Percentiles rank a stretch among this genome's conserved stretches.
Evolutionary conservation across 2,888 invertebrate species (phyloP).

Genomic region (Megaustenia siamemsis): DNA sequence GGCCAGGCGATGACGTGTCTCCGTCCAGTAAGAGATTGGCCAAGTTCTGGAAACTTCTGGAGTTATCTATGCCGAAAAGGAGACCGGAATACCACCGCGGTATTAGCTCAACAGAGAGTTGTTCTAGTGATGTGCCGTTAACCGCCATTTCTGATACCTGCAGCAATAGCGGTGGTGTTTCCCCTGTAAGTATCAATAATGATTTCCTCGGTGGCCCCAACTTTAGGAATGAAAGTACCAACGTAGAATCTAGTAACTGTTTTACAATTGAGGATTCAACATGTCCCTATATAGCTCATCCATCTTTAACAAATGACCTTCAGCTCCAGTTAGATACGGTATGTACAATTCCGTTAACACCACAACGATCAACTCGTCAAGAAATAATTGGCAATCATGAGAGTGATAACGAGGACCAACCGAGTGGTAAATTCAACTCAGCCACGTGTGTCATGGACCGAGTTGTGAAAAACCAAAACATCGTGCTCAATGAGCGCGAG

Average conservation of each 20-base stretch:
- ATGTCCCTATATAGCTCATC: not conserved
- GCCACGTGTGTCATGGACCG: not conserved
- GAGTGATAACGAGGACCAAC: not conserved
- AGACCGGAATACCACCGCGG: conserved; percentile 51
- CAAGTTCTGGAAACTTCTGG: conserved; percentile 69
- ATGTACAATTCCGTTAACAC: not conserved
- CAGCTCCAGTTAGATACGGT: not conserved
- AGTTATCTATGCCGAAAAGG: conserved; percentile 69
- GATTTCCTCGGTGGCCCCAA: conserved; percentile 23
- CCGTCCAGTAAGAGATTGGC: conserved; percentile 55
- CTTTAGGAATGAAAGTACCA: not conserved
- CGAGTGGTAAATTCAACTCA: not conserved
- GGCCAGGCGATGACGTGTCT: conserved; percentile 61
- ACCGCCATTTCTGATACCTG: conserved; percentile 40
- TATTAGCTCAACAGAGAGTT: conserved; percentile 34
- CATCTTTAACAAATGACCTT: too few relatives aligned
- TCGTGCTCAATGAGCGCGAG: not conserved
- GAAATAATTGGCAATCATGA: not conserved
- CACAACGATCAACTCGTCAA: not conserved
- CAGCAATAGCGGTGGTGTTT: conserved; percentile 29
- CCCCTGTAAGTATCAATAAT: conserved; percentile 21
- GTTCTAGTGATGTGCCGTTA: conserved; percentile 45
- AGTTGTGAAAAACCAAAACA: not conserved
- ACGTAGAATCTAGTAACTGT: too few relatives aligned
- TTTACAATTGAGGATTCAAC: not conserved